phyloP scores from a whole-genome alignment of 64 coral and sea anemone species.

The Actinia equina region DNA sequence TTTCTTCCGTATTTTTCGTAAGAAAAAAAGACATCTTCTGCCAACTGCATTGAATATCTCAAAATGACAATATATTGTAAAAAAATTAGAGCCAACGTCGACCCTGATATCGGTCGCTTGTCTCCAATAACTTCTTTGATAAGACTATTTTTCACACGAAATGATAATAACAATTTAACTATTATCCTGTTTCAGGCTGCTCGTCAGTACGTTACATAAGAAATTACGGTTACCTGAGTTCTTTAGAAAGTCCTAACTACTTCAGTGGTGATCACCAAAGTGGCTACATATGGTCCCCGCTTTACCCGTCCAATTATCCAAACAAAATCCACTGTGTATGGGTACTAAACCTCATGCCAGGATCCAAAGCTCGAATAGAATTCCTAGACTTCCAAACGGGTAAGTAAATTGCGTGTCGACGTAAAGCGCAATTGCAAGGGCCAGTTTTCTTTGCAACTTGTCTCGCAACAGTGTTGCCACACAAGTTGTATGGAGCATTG shows the following conservation, averaged over 20 bases:
- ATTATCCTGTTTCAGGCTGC: background rate
- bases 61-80: no score
- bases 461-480: no score
- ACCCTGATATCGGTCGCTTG: no score
- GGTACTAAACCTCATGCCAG: conserved; percentile 55
- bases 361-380: conserved; percentile 44
- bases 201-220: background rate
- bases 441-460: no score
- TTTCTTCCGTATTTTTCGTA: background rate
- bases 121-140: no score
- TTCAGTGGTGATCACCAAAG: conserved; percentile 53
- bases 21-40: background rate
- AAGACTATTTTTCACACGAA: no score
- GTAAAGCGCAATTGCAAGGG: no score
- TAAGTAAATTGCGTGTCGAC: conserved; percentile 9
- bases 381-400: conserved; percentile 70
- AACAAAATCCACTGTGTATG: conserved; percentile 56
- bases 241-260: background rate
- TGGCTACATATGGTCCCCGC: conserved; percentile 65
- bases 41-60: background rate
- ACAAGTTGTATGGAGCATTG: no score
- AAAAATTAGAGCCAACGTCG: no score
- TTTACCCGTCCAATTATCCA: conserved; percentile 47
- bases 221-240: background rate
- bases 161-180: background rate